Conservation (phyloP, 2,888 invertebrate genomes). For the Drosophila nr. medialis region DNA sequence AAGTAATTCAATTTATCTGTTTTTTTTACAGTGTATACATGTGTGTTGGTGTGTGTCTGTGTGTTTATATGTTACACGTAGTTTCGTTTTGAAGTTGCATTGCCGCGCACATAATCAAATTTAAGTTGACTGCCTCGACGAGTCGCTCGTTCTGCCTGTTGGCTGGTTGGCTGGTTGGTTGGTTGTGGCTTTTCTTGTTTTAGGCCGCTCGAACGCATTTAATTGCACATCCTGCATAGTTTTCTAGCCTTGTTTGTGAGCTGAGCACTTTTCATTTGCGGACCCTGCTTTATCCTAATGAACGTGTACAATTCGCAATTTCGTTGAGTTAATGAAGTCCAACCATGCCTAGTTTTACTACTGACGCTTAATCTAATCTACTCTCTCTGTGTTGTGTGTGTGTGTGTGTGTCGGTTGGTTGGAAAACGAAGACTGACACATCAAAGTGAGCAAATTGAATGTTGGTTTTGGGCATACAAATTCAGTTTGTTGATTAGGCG, state of each 20-base stretch:
- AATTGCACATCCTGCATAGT: constrained; percentile 54
- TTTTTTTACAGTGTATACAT: neutral
- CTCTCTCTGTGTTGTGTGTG: neutral
- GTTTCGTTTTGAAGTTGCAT: constrained; percentile 43
- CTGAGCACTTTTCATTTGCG: constrained; percentile 7
- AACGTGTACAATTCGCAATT: constrained; percentile 2
- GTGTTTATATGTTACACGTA: constrained; percentile 2
- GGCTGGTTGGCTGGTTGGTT: constrained; percentile 2
- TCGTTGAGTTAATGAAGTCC: constrained; percentile 5
- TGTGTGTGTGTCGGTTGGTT: neutral
- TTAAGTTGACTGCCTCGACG: constrained; percentile 55
- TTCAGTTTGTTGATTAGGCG: neutral
- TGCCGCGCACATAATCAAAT: constrained; percentile 70
- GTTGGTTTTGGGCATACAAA: neutral
- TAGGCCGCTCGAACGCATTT: constrained; percentile 48
- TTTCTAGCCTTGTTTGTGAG: constrained; percentile 1
- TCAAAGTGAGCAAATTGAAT: neutral
- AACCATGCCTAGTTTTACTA: neutral
- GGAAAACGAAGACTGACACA: neutral
- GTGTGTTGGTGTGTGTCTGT: neutral
- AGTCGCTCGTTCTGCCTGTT: constrained; percentile 27
- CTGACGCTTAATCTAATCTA: neutral
- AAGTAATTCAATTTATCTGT: neutral
- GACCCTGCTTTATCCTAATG: constrained; percentile 14
- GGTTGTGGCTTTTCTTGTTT: constrained; percentile 24